phyloP scores from a whole-genome alignment of 2,888 invertebrate genomes.

The Cheilosia soror region DNA sequence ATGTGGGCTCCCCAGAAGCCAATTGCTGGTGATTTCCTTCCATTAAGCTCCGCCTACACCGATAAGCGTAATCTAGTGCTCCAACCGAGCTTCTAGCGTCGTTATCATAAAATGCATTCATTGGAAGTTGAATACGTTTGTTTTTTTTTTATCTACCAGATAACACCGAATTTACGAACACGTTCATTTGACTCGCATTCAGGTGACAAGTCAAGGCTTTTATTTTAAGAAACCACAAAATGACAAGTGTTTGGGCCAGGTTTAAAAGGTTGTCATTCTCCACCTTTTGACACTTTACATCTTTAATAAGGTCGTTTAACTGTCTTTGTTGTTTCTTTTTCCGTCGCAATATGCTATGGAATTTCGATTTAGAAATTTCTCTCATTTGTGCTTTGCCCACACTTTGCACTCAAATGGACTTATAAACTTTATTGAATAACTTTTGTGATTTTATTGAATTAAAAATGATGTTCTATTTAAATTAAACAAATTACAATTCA shows the following conservation, averaged over 20 bases:
- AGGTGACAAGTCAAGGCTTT: slow-evolving; percentile 20
- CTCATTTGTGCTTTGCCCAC: slow-evolving; percentile 2
- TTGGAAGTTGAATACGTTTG: not conserved
- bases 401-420: slow-evolving; percentile 46
- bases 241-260: not conserved
- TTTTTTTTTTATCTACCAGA: not conserved
- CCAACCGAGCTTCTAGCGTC: not conserved
- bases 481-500: slow-evolving; percentile 52
- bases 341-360: not conserved
- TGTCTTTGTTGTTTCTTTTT: not conserved
- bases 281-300: slow-evolving; percentile 12
- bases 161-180: not conserved
- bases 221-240: not conserved
- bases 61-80: not conserved
- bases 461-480: slow-evolving; percentile 54
- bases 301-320: slow-evolving; percentile 37
- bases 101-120: not conserved
- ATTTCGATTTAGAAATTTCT: slow-evolving; percentile 27
- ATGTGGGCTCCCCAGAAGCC: slow-evolving; percentile 34
- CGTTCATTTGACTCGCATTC: slow-evolving; percentile 5
- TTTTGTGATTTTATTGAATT: slow-evolving; percentile 36
- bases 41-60: slow-evolving; percentile 51
- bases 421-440: slow-evolving; percentile 50
- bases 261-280: not conserved
- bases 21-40: slow-evolving; percentile 34